Evolutionary conservation across 2,888 invertebrate genomes (phyloP).

Genomic region (Leptinotarsa rubiginosa): DNA sequence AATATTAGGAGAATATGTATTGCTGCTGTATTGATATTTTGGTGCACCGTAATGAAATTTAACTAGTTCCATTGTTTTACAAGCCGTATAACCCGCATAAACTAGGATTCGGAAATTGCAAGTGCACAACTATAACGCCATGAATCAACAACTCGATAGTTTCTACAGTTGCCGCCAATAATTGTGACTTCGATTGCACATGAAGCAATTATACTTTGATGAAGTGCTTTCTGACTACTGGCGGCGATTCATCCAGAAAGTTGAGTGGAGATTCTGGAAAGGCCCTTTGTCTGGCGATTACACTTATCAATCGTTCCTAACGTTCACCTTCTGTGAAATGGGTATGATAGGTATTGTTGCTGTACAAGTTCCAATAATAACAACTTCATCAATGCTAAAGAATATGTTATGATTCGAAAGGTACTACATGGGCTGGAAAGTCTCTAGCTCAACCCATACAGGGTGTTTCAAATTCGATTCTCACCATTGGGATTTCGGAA

Average conservation of each 20-base stretch:
- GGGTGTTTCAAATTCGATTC: too few species aligned
- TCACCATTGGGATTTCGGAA: too few species aligned
- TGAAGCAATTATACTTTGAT: slow-evolving; percentile 1
- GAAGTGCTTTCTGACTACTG: neutral
- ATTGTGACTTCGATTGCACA: neutral
- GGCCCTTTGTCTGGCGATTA: neutral
- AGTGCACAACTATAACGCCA: neutral
- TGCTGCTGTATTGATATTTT: too few species aligned
- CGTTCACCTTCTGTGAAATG: neutral
- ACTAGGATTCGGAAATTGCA: neutral
- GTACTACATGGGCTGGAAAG: too few species aligned
- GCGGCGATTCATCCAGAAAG: neutral
- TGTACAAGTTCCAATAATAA: neutral
- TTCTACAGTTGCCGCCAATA: neutral
- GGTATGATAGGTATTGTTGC: neutral
- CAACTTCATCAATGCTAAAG: too few species aligned
- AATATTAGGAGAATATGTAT: too few species aligned
- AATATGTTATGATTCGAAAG: too few species aligned
- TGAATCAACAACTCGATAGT: slow-evolving; percentile 6
- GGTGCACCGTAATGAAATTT: neutral
- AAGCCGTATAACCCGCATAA: neutral
- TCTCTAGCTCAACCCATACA: too few species aligned
- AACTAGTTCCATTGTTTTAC: neutral
- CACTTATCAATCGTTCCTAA: neutral
- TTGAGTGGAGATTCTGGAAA: slow-evolving; percentile 3